Base-by-base conservation (phyloP, 2,113 vertebrate genomes). In the Vimba vimba region DNA sequence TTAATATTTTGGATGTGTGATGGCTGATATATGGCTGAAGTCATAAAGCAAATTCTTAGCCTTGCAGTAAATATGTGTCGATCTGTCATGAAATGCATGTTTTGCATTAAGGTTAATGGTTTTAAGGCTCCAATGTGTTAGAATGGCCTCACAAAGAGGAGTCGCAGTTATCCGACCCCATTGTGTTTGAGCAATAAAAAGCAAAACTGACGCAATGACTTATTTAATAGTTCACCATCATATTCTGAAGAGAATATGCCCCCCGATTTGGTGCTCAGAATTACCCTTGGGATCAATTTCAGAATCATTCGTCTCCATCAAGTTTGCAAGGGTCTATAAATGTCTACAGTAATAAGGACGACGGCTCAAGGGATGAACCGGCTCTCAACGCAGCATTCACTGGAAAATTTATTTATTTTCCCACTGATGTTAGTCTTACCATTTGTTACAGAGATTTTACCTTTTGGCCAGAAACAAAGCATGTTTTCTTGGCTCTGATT, bases 141-240 rank as follows among this genome's bases (percentile, higher is more conserved):
- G 81, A 85, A 90, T 86, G 86, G 88, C 89, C 83, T 39, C 50
- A 55, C 86, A 89, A 64, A 86, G 86, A 87, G 60, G 84, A 90
- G 89, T 93, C 89, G 86, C 86, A 87, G 80, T 90, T 79, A 64
- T 87, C 78, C 92, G 92, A 92, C 91, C 91, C 93, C 90, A 91
- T 89, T 88, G 88, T 90, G 88, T 92, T 92, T 91, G 90, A 91
- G 83, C 75, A 81, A 73, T 59, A 79, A 89, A 89, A 86, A 68
- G 86, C 87, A 92, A 89, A 85, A 76, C 86, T 92, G 88, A 92
- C 64, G 84, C 89, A 88, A 91, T 89, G 77, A 89, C 71, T 87
- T 89, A 68, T 90, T 82, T 69, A 75, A 88, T 64, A 78, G 84
- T 88, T 87, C 55, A 11, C 85, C 90, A 89, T 85, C 86, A 91